Conservation (phyloP, 1,140 invertebrate species). For the Meloidogyne hapla region DNA sequence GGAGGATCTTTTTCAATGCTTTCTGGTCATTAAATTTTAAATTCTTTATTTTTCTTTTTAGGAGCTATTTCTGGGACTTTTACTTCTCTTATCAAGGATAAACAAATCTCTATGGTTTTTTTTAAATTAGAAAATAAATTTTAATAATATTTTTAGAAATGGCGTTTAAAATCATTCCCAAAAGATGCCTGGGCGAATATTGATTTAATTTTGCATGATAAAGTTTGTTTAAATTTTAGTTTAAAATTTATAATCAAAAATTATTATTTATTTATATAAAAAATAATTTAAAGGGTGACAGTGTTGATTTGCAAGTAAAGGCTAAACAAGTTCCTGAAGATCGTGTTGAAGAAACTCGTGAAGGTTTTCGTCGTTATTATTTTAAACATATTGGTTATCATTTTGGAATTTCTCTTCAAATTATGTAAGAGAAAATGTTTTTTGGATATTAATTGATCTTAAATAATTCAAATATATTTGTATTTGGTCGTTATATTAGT, state of each 20-base stretch:
- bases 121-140: not conserved
- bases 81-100: constrained; percentile 71
- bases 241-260: too few species aligned
- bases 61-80: not conserved
- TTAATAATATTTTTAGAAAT: not conserved
- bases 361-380: constrained; percentile 67
- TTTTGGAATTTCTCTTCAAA: constrained; percentile 66
- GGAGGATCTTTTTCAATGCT: constrained; percentile 75
- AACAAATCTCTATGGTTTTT: constrained; percentile 79
- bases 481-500: not conserved
- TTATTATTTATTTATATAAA: too few species aligned
- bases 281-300: constrained; percentile 46
- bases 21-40: constrained; percentile 16
- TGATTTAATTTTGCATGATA: not conserved
- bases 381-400: constrained; percentile 66
- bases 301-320: constrained; percentile 48
- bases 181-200: not conserved
- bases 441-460: constrained; percentile 12
- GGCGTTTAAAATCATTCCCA: not conserved
- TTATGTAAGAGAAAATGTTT: constrained; percentile 38
- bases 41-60: not conserved
- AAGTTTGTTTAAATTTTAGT: not conserved
- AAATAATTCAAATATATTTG: constrained; percentile 1
- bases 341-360: constrained; percentile 55
- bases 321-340: constrained; percentile 50